phyloP scores from a whole-genome alignment of 2,888 invertebrate species.

The Cerastis leucographa region DNA sequence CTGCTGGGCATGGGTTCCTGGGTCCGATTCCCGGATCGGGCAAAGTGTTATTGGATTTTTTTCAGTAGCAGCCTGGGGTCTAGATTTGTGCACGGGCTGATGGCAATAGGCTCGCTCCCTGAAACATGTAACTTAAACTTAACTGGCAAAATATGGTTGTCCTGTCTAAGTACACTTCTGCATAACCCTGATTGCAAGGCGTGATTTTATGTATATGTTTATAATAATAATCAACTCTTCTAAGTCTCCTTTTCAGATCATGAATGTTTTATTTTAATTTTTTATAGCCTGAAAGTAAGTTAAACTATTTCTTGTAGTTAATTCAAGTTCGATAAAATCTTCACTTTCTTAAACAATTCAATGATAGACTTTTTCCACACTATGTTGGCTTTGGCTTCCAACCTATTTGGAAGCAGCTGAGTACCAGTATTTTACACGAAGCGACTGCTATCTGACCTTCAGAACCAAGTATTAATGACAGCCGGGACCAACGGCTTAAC shows the following conservation, averaged over 20 bases:
- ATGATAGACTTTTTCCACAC: no score
- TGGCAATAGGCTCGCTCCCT: neutral
- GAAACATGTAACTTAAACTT: neutral
- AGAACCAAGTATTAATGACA: no score
- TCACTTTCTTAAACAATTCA: neutral
- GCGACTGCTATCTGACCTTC: no score
- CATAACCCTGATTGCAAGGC: neutral
- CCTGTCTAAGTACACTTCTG: neutral
- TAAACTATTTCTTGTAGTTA: neutral
- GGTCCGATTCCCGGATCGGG: neutral
- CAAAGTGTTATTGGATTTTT: neutral
- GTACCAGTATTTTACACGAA: no score
- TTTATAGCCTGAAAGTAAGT: neutral
- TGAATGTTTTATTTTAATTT: neutral
- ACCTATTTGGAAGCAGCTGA: no score
- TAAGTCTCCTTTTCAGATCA: neutral
- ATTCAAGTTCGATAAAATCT: neutral
- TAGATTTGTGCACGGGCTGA: neutral
- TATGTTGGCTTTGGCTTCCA: no score
- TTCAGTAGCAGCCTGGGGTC: neutral
- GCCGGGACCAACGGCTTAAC: no score
- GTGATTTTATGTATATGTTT: neutral
- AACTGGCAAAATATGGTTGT: no score
- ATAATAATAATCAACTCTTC: neutral
- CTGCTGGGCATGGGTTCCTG: neutral